phyloP scores from a whole-genome alignment of 2,888 invertebrate species.

The Synanthedon myopaeformis region DNA sequence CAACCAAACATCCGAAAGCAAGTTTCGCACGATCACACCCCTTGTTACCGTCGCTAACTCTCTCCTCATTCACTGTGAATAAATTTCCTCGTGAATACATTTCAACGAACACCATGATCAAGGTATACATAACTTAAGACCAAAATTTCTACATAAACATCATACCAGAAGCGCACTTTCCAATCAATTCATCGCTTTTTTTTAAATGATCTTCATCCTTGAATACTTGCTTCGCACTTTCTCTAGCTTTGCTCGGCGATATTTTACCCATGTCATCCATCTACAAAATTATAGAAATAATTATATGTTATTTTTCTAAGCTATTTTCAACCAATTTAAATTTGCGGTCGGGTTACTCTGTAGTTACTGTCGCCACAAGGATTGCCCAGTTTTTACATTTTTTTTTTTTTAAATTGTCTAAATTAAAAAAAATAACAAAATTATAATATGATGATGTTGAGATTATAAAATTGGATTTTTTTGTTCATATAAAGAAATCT shows the following conservation, averaged over 20 bases:
- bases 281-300: conserved; percentile 12
- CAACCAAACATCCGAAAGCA: conserved; percentile 27
- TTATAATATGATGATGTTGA: too few species aligned
- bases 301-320: too few species aligned
- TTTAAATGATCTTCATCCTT: conserved; percentile 23
- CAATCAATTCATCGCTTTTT: conserved; percentile 26
- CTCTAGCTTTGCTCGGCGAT: conserved; percentile 16
- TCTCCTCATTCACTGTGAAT: conserved; percentile 31
- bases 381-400: too few species aligned
- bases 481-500: not conserved
- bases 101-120: too few species aligned
- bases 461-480: too few species aligned
- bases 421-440: too few species aligned
- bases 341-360: too few species aligned
- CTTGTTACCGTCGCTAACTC: conserved; percentile 24
- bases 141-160: not conserved
- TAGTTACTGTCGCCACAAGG: too few species aligned
- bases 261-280: conserved; percentile 36
- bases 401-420: too few species aligned
- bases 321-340: too few species aligned
- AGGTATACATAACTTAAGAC: not conserved
- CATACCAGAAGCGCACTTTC: conserved; percentile 27
- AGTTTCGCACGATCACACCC: conserved; percentile 40
- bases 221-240: conserved; percentile 26
- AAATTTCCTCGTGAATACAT: too few species aligned